Evolutionary conservation across 64 coral and sea anemone species (phyloP).

Genomic region (Exaiptasia diaphana): DNA sequence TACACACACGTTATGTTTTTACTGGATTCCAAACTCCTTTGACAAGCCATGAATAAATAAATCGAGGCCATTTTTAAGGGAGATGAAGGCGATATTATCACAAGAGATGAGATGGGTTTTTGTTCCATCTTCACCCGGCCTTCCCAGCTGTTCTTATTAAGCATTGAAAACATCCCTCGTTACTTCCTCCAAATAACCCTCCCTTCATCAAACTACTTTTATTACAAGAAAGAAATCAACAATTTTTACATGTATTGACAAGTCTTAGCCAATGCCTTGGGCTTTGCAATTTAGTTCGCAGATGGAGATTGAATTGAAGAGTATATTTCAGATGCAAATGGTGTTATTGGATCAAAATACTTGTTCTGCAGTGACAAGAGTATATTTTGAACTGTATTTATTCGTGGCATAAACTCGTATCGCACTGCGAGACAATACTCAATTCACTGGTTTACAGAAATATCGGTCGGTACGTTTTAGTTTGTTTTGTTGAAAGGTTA

Average conservation of each 20-base stretch:
- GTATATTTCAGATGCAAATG: slow-evolving; percentile 27
- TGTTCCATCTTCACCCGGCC: slow-evolving; percentile 65
- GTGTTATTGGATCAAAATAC: neutral
- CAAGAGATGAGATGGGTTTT: slow-evolving; percentile 57
- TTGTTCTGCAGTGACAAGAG: neutral
- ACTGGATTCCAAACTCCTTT: too few species aligned
- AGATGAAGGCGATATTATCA: slow-evolving; percentile 91
- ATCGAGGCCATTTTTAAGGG: slow-evolving; percentile 81
- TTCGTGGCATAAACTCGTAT: neutral
- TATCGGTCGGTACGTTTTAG: too few species aligned
- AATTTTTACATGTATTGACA: slow-evolving; percentile 21
- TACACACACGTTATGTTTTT: too few species aligned
- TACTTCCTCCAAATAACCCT: neutral
- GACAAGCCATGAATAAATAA: slow-evolving; percentile 86
- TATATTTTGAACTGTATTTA: neutral
- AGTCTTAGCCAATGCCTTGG: slow-evolving; percentile 42
- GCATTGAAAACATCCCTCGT: slow-evolving; percentile 45
- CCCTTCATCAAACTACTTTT: slow-evolving; percentile 27
- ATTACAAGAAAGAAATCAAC: slow-evolving; percentile 46
- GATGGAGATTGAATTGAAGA: slow-evolving; percentile 11
- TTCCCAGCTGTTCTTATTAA: slow-evolving; percentile 80
- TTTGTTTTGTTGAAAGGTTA: neutral
- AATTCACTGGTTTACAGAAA: neutral
- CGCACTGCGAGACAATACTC: neutral
- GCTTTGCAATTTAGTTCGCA: slow-evolving; percentile 35